Evolutionary conservation across 1,140 invertebrate genomes (phyloP).

Genomic region (Lucilia sericata): DNA sequence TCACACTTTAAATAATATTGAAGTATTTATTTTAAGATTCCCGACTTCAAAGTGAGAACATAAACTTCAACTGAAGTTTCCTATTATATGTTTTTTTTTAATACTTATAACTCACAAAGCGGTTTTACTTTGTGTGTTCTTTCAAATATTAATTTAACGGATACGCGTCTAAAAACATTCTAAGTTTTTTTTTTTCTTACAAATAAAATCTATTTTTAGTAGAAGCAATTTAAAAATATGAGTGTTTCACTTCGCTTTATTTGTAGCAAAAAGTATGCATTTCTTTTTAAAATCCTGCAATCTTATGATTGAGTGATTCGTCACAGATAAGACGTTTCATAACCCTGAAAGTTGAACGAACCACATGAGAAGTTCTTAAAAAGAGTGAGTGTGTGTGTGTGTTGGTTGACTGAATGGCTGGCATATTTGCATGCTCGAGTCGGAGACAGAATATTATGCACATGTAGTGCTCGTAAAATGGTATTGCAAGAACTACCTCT

Average conservation of each 20-base stretch:
- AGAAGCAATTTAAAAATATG: too few relatives aligned
- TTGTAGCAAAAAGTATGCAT: background rate
- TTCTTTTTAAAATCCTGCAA: conserved; percentile 8
- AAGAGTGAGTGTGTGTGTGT: background rate
- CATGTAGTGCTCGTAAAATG: background rate
- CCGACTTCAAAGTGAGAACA: too few relatives aligned
- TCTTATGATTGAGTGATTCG: conserved; percentile 26
- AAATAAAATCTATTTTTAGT: background rate
- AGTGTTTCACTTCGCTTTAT: background rate
- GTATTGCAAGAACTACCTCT: conserved; percentile 11
- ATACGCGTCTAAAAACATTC: background rate
- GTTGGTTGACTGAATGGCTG: background rate
- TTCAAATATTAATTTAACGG: too few relatives aligned
- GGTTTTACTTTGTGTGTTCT: too few relatives aligned
- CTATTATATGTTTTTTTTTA: too few relatives aligned
- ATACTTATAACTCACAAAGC: too few relatives aligned
- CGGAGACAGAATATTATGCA: background rate
- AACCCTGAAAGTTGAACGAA: conserved; percentile 23
- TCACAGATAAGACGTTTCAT: conserved; percentile 26
- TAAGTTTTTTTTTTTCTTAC: background rate
- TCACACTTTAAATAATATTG: too few relatives aligned
- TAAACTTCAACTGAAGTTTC: too few relatives aligned
- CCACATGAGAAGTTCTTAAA: background rate
- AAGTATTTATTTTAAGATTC: too few relatives aligned
- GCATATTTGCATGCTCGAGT: background rate